These are phyloP conservation scores for Drosophila subquinaria DNA, from an alignment of 2,888 invertebrate species.

Conservation along the genomic window DNA sequence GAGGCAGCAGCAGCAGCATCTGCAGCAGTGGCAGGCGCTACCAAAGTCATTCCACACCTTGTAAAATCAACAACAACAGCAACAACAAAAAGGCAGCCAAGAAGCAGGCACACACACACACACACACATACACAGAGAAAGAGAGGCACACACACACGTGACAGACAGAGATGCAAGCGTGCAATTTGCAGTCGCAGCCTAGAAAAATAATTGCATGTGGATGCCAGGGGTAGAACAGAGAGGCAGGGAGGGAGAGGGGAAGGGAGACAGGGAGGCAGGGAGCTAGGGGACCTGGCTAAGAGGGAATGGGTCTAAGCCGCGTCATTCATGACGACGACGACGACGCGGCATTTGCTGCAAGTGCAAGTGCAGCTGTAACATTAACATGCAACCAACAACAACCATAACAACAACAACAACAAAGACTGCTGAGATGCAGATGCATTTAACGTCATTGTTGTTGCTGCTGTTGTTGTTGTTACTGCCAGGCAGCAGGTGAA, in stretches of 20 bases:
- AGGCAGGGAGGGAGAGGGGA: constrained; percentile 19
- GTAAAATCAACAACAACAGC: constrained; percentile 69
- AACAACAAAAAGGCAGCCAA: constrained; percentile 53
- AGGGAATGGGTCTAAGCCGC: constrained; percentile 60
- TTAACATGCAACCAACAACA: constrained; percentile 74
- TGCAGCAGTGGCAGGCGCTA: constrained; percentile 69
- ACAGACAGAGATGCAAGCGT: constrained; percentile 55
- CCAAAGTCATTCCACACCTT: constrained; percentile 83
- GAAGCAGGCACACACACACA: constrained; percentile 40
- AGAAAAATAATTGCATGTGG: constrained; percentile 77
- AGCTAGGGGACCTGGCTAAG: constrained; percentile 10
- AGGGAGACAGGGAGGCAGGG: constrained; percentile 6
- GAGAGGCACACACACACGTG: constrained; percentile 20
- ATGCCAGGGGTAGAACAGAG: constrained; percentile 42
- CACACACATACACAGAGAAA: constrained; percentile 10
- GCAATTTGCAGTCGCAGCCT: constrained; percentile 76
- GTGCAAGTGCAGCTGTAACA: constrained; percentile 82
- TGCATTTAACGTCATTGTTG: constrained; percentile 75
- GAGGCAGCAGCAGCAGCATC: constrained; percentile 29
- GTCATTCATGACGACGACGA: constrained; percentile 73
- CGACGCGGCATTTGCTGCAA: constrained; percentile 71
- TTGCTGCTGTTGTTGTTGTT: constrained; percentile 53
- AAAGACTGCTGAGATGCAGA: constrained; percentile 68
- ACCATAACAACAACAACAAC: background rate
- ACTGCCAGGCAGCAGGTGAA: constrained; percentile 70